These are phyloP conservation scores for Capromys pilorides DNA, from an alignment of 2,797 vertebrate species.

Conservation along the genomic window DNA sequence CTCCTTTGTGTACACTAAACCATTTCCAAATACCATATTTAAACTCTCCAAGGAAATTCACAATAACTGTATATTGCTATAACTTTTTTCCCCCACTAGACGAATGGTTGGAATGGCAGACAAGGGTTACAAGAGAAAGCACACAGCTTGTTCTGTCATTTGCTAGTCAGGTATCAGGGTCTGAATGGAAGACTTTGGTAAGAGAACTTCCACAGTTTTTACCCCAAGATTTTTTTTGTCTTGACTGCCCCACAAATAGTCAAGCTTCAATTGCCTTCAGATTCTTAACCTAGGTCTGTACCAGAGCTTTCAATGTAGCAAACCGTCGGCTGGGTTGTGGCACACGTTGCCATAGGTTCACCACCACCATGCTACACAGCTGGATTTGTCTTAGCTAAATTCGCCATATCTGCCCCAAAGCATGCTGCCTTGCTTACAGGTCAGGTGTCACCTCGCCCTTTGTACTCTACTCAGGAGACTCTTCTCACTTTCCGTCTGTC, in stretches of 20 bases:
- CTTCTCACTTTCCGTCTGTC: conserved; percentile 17
- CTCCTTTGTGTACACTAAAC: conserved; percentile 21
- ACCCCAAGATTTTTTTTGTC: background rate
- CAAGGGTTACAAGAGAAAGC: background rate
- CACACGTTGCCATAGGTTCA: background rate
- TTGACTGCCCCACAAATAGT: background rate
- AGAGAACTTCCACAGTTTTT: conserved; percentile 22
- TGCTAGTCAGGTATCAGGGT: background rate
- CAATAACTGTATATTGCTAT: background rate
- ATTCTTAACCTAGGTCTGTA: background rate
- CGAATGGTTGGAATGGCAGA: background rate
- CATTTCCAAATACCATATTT: background rate
- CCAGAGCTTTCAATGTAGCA: background rate
- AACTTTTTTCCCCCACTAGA: background rate
- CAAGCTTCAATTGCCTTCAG: conserved; percentile 5
- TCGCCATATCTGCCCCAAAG: background rate
- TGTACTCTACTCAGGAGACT: background rate
- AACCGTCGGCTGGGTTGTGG: background rate
- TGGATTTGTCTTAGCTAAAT: background rate
- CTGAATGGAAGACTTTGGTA: background rate
- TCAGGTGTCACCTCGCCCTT: background rate
- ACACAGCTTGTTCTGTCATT: background rate
- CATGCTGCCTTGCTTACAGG: background rate
- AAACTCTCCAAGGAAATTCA: conserved; percentile 34
- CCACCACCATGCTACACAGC: background rate